These are phyloP conservation scores for Lethocerus indicus DNA, from an alignment of 1,140 invertebrate species.

Conservation along the genomic window DNA sequence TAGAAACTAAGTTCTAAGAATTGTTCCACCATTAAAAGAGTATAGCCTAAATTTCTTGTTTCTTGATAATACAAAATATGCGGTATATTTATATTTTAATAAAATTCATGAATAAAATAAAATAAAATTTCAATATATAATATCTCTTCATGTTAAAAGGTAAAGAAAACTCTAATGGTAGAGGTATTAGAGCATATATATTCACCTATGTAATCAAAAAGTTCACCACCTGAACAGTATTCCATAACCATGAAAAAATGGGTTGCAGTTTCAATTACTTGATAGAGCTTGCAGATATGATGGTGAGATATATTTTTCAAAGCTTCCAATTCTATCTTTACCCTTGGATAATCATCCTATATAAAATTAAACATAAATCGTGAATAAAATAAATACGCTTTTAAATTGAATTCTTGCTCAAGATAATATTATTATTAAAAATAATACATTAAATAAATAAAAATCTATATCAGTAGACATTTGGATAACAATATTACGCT, in stretches of 20 bases:
- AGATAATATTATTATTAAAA: too few relatives aligned
- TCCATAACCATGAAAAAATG: conserved; percentile 58
- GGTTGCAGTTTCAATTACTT: conserved; percentile 59
- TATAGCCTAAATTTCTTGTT: too few relatives aligned
- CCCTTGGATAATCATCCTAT: conserved; percentile 60
- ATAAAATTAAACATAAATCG: conserved; percentile 16
- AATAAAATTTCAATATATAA: background rate
- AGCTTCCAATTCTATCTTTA: conserved; percentile 63
- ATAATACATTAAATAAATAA: too few relatives aligned
- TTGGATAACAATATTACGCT: too few relatives aligned
- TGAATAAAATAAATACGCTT: too few relatives aligned
- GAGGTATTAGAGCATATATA: conserved; percentile 1
- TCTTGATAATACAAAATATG: too few relatives aligned
- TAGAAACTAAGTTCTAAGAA: too few relatives aligned
- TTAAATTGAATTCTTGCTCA: too few relatives aligned
- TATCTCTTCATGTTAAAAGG: background rate
- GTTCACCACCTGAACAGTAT: conserved; percentile 67
- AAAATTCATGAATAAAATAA: background rate
- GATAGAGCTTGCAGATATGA: conserved; percentile 69
- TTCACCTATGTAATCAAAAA: conserved; percentile 51
- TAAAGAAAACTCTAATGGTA: background rate
- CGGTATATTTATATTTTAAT: too few relatives aligned
- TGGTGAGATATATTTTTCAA: conserved; percentile 62
- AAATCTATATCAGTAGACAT: too few relatives aligned
- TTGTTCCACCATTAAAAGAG: too few relatives aligned